Conservation (phyloP, 2,113 vertebrate species). For the Equus quagga region DNA sequence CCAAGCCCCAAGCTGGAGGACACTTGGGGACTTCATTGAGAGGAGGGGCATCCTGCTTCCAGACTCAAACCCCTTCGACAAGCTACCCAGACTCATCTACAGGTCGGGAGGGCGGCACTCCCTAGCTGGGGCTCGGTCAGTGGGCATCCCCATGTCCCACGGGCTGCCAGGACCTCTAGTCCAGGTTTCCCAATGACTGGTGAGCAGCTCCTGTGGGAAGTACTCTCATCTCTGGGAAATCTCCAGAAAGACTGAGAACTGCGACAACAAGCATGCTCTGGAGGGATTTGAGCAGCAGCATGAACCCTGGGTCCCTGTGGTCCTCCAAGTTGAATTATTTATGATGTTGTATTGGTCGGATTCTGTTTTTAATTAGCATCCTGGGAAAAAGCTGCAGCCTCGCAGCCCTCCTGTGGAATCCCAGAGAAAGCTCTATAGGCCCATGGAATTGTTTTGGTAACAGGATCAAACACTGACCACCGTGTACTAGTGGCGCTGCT, state of each 20-base stretch:
- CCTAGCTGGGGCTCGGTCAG: accelerated
- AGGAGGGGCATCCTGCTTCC: neutral
- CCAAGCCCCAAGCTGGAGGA: neutral
- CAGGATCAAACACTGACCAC: neutral
- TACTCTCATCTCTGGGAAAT: neutral
- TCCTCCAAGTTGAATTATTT: constrained; percentile 57
- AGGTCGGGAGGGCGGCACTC: neutral
- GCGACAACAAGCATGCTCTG: neutral
- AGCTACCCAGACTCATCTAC: neutral
- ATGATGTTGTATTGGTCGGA: neutral
- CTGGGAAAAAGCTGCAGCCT: constrained; percentile 68
- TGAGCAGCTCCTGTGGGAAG: neutral
- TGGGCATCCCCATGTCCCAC: accelerated
- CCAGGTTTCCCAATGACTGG: neutral
- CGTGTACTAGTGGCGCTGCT: accelerated
- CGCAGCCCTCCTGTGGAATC: neutral
- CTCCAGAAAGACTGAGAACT: neutral
- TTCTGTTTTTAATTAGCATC: constrained; percentile 75
- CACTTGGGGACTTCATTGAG: accelerated
- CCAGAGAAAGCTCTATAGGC: neutral
- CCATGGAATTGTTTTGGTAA: constrained; percentile 45
- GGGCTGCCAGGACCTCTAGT: neutral
- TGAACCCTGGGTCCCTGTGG: neutral
- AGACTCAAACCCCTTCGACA: neutral
- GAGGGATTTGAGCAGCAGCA: neutral